Conservation (phyloP, 2,888 invertebrate species). For the Arenicola marina region DNA sequence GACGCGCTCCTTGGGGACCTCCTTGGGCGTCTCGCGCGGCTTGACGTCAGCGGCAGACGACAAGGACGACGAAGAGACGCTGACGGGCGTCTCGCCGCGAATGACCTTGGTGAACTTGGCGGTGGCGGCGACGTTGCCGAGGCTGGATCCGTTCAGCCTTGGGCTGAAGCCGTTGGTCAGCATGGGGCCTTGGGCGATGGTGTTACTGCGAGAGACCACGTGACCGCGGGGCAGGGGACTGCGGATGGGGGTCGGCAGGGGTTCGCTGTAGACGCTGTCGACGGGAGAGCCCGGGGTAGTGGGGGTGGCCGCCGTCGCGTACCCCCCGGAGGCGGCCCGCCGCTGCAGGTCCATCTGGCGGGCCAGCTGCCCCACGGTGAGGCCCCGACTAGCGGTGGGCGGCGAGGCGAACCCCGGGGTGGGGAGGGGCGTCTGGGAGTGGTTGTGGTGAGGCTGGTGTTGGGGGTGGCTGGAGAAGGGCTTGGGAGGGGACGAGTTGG, state of each 20-base stretch:
- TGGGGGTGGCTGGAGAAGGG: no score
- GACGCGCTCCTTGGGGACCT: background rate
- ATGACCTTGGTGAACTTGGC: no score
- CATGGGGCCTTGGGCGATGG: no score
- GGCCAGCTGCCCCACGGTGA: constrained; percentile 2
- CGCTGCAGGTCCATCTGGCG: background rate
- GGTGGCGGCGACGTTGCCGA: no score
- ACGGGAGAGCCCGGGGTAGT: background rate
- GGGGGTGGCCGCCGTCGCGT: background rate
- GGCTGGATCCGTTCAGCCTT: no score
- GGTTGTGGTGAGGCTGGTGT: background rate
- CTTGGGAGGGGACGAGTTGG: background rate
- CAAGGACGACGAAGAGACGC: no score
- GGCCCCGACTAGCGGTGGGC: background rate
- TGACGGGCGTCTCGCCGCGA: no score
- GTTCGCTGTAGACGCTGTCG: background rate
- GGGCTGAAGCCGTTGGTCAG: no score
- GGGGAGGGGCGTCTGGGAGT: background rate
- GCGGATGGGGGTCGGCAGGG: no score
- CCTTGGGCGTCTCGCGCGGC: background rate
- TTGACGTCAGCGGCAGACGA: background rate
- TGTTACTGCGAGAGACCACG: no score
- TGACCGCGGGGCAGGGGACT: no score
- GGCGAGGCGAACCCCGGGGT: background rate
- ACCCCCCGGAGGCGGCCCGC: background rate